Percentiles rank a stretch among this genome's conserved stretches.
These are phyloP conservation scores for Halcyon badia DNA, from an alignment of 2,797 vertebrate genomes.

Conservation along the genomic window DNA sequence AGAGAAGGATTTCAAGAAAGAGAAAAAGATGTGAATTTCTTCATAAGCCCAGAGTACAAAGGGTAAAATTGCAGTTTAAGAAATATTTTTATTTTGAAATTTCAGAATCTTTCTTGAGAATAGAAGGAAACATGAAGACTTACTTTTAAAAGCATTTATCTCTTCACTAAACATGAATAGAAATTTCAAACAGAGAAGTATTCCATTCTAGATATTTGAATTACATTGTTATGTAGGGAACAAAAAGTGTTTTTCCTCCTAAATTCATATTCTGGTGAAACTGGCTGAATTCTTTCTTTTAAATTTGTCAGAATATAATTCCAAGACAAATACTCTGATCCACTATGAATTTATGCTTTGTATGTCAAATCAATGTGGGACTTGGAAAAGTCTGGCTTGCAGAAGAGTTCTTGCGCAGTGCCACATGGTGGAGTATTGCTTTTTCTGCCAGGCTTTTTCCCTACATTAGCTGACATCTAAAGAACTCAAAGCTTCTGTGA, in stretches of 20 bases:
- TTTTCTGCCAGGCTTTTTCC: slow-evolving; percentile 44
- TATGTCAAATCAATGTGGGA: background rate
- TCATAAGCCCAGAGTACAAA: background rate
- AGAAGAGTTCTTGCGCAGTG: background rate
- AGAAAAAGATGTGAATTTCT: background rate
- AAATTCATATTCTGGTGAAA: background rate
- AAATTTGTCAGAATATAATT: background rate
- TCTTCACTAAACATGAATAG: background rate
- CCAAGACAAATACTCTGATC: background rate
- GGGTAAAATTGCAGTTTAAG: background rate
- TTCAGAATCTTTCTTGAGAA: background rate
- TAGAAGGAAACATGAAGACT: background rate
- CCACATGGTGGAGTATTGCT: slow-evolving; percentile 83
- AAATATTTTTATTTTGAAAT: background rate
- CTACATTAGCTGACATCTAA: background rate
- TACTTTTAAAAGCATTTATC: background rate
- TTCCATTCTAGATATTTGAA: background rate
- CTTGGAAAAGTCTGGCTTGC: background rate
- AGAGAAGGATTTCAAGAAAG: background rate
- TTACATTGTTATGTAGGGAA: background rate
- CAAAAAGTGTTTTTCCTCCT: background rate
- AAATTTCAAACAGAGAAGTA: background rate
- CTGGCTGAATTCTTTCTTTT: background rate
- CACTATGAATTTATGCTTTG: background rate
- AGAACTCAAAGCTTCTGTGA: background rate